Base-by-base conservation (phyloP, 2,888 invertebrate genomes). In the Dichetophora obliterata region DNA sequence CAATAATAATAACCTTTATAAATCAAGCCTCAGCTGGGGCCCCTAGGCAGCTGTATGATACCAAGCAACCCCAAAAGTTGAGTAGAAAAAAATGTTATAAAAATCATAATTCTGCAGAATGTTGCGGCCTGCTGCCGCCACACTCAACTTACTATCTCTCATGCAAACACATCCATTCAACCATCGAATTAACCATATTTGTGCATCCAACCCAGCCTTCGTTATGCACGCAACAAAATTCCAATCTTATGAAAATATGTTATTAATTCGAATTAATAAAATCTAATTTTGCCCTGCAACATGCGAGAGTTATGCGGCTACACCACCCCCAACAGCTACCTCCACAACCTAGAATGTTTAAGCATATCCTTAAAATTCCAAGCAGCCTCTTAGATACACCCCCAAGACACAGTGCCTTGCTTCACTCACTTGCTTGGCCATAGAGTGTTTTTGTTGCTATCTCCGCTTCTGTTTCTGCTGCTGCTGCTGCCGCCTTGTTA, bases 201-300 rank as follows among this genome's bases (percentile, higher is more conserved):
- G 24, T 71, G 34, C 50, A 48, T 27, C 27, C 54, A n/a, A 4
- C 31, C 52, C 68, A 22, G 14, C 68, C 19, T 50, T 75, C 22
- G 43, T 66, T 52, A 24, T 34, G 77, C 77, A 63, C 54, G 78
- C 80, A 75, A 61, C 65, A 77, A 76, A 80, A 84, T 83, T 81
- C 82, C 81, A 80, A 76, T 75, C 77, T 77, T 63, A 77, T 82
- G 82, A 85, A 86, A 86, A 85, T 86, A 85, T 86, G 86, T 86
- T 85, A 86, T 86, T 87, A 87, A 86, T 85, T 85, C 82, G 85
- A 87, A 85, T 87, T 86, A 86, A 87, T 85, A 84, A 85, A 85
- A 86, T 86, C 83, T 81, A 81, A 84, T 86, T 80, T 83, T 80
- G 43, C 61, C 11, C 61, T 11, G 72, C 43, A 48, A 72, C 72